Evolutionary conservation across 35 echinoderm and acorn worm genomes (phyloP), one percentile per base, ranked within the genome.

Genomic region (Lytechinus variegatus): DNA sequence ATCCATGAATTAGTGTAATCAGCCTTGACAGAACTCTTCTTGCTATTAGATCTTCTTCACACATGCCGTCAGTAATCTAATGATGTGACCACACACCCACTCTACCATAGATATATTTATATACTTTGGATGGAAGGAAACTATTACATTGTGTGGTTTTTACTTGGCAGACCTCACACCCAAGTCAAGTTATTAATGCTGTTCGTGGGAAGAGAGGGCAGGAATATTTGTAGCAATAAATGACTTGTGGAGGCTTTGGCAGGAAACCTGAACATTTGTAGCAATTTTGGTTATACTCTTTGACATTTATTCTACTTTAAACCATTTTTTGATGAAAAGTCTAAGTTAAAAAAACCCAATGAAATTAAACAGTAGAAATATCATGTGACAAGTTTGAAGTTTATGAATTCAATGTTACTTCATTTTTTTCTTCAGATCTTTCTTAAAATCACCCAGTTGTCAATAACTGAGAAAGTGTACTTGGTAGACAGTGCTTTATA

Each of bases 51-150:
- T 79, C 66, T 79, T 24, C 66, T 79, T 79, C 21, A n/a, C 66
- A 79, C n/a, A 79, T 24, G 66, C 19, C 66, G 0, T 44, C 33
- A 44, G 33, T 79, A 79, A 79, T 24, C 16, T 79, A 79, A 79
- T 79, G 66, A 79, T 79, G 66, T 2, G 66, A 79, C 21, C 14
- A 27, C 6, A 79, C 66, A 19, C 66, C 66, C 66, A 79, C 66
- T 79, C 66, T 24, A 79, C 66, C 66, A 79, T 79, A 24, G 66
- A 79, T 79, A 79, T 79, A 79, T 79, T 79, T 79, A 79, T 79
- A 79, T 44, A 16, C 14, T 24, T 19, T 79, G 16, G 66, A 21
- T 79, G 66, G 66, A 79, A 79, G 66, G 66, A 79, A 79, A 79
- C 66, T 24, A 16, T 79, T 79, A 79, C 66, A 79, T 79, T 24